Conservation (phyloP, 2,888 invertebrate species). For the Melanophora roralis region DNA sequence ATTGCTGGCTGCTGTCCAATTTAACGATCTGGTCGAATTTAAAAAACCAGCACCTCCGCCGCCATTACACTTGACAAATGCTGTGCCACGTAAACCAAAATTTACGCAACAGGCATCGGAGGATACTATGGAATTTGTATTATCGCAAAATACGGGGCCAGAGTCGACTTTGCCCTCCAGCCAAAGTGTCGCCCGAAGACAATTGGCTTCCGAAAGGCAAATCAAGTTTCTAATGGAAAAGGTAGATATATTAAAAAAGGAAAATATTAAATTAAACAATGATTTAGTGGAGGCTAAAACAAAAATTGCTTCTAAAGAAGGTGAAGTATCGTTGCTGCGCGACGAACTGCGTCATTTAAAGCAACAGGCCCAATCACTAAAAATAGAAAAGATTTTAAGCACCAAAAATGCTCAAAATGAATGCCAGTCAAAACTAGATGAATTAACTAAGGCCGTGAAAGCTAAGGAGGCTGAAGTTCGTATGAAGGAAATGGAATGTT, state of each 20-base stretch:
- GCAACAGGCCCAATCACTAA: conserved; percentile 71
- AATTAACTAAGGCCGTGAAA: conserved; percentile 69
- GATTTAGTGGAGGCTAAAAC: conserved; percentile 69
- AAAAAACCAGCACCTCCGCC: conserved; percentile 51
- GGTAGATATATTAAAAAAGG: conserved; percentile 71
- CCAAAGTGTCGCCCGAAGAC: conserved; percentile 66
- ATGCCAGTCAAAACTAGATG: conserved; percentile 70
- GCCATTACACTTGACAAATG: neutral
- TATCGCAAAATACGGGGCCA: conserved; percentile 21
- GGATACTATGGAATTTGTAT: conserved; percentile 37
- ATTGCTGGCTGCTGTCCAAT: conserved; percentile 52
- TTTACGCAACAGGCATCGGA: neutral
- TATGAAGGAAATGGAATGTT: conserved; percentile 70
- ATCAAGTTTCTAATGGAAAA: conserved; percentile 73
- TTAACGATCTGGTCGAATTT: conserved; percentile 43
- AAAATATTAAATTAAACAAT: conserved; percentile 70
- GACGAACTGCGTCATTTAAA: conserved; percentile 73
- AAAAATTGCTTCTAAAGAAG: conserved; percentile 69
- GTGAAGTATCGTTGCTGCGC: conserved; percentile 72
- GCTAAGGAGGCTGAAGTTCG: conserved; percentile 71
- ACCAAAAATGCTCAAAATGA: conserved; percentile 68
- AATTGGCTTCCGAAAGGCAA: conserved; percentile 71
- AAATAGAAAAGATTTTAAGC: conserved; percentile 71
- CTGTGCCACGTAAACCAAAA: neutral
- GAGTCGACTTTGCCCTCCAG: conserved; percentile 38